Evolutionary conservation across 2,797 vertebrate species (phyloP).

Genomic region (Alfaro cultratus): DNA sequence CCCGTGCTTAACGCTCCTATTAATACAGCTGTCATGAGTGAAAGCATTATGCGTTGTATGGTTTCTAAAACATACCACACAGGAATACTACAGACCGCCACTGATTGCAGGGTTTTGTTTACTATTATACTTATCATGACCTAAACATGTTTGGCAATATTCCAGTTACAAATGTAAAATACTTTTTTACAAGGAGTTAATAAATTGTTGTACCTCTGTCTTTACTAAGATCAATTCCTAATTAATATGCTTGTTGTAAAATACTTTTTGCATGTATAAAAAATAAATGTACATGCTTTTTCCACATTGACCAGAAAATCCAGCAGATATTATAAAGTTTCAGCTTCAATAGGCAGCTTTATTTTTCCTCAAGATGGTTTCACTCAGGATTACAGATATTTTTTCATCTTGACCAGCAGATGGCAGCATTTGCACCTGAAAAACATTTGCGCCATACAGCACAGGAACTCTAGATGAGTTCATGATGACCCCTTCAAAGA

Average conservation of each 20-base stretch:
- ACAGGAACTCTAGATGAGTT: background rate
- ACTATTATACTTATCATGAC: background rate
- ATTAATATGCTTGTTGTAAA: background rate
- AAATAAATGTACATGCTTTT: background rate
- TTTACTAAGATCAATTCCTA: background rate
- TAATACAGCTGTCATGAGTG: background rate
- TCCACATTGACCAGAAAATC: background rate
- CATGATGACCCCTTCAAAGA: background rate
- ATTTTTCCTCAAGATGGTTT: background rate
- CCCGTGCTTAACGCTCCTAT: background rate
- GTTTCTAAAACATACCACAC: no score
- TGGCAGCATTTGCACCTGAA: conserved; percentile 11
- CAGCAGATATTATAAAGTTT: background rate
- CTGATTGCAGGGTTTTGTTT: background rate
- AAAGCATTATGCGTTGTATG: background rate
- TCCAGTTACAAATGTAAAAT: background rate
- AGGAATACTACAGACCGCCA: background rate
- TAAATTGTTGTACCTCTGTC: background rate
- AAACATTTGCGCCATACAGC: background rate
- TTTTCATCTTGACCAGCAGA: conserved; percentile 14
- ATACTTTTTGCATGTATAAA: background rate
- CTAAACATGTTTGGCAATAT: background rate
- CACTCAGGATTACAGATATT: background rate
- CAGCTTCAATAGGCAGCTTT: background rate
- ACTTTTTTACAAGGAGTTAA: background rate